Evolutionary conservation across 2,797 vertebrate species (phyloP).

Genomic region (Limosa lapponica): DNA sequence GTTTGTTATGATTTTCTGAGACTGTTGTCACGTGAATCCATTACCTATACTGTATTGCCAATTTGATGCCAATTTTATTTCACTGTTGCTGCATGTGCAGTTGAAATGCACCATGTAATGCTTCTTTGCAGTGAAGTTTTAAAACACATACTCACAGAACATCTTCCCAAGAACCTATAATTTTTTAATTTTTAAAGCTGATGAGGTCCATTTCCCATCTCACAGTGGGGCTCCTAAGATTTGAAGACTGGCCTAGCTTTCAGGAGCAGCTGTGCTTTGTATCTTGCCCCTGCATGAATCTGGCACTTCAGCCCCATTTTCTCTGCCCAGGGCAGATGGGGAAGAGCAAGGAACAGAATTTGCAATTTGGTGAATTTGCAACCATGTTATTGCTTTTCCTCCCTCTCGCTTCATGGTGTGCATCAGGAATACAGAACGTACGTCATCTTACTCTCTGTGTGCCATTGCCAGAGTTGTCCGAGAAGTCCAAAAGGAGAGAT

Average conservation of each 20-base stretch:
- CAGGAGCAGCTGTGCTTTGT: background rate
- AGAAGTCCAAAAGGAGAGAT: background rate
- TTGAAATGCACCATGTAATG: background rate
- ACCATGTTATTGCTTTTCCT: background rate
- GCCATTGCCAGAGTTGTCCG: background rate
- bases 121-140: background rate
- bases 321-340: background rate
- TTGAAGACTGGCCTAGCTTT: background rate
- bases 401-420: background rate
- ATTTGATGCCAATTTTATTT: background rate
- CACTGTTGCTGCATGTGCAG: background rate
- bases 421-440: background rate
- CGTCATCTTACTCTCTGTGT: background rate
- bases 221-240: background rate
- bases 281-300: fast-evolving
- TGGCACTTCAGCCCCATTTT: background rate
- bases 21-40: background rate
- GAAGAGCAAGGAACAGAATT: background rate
- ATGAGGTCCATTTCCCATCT: background rate
- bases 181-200: background rate
- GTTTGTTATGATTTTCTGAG: background rate
- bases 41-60: background rate
- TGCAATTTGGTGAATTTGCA: background rate
- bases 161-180: background rate
- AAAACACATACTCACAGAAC: background rate